These are phyloP conservation scores for Zelleria hepariella DNA, from an alignment of 2,888 invertebrate genomes.

Conservation along the genomic window DNA sequence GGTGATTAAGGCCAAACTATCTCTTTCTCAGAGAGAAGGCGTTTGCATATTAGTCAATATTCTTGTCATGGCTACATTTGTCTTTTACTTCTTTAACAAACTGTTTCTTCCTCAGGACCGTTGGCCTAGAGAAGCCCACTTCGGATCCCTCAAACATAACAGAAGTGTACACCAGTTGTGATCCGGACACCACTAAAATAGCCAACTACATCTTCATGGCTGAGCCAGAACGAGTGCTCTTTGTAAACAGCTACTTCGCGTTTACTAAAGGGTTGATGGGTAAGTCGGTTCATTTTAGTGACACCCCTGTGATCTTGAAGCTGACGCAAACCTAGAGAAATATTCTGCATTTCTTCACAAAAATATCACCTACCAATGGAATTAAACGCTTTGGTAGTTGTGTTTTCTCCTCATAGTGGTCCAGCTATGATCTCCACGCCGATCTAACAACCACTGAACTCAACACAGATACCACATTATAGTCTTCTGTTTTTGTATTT, in stretches of 20 bases:
- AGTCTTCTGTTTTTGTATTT: not conserved
- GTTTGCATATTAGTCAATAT: too few relatives aligned
- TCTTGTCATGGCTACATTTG: too few relatives aligned
- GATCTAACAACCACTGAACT: too few relatives aligned
- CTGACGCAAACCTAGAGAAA: not conserved
- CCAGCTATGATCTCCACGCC: too few relatives aligned
- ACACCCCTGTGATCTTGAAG: too few relatives aligned
- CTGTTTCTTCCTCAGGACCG: not conserved
- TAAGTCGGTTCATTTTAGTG: constrained; percentile 4
- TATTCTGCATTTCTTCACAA: too few relatives aligned
- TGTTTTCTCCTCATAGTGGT: too few relatives aligned
- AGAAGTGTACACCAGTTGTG: constrained; percentile 9
- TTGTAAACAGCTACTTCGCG: constrained; percentile 10
- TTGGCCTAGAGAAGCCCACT: not conserved
- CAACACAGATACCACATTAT: not conserved
- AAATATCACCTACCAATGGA: too few relatives aligned
- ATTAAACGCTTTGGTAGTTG: too few relatives aligned
- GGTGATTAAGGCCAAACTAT: too few relatives aligned
- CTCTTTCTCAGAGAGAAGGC: too few relatives aligned
- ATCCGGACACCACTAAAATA: constrained; percentile 7
- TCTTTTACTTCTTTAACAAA: not conserved
- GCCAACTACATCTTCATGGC: constrained; percentile 11
- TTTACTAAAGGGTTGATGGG: constrained; percentile 13
- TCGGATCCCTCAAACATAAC: not conserved
- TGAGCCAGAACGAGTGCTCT: constrained; percentile 3